Base-by-base conservation (phyloP, 2,888 invertebrate species). In the Nasonovia ribisnigri region DNA sequence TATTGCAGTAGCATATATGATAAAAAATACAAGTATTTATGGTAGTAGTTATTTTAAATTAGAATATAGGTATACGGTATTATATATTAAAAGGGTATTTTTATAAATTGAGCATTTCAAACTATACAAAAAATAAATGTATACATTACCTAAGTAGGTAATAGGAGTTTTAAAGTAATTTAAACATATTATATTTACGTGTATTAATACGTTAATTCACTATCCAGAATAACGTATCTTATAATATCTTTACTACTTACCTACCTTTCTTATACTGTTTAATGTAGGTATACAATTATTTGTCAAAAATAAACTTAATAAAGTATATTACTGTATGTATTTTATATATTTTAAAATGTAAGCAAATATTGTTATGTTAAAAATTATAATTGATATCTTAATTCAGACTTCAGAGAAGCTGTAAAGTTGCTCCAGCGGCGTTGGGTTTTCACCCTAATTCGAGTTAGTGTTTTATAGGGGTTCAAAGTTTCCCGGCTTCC, bases 401-500 rank as follows among this genome's bases (percentile, higher is more conserved):
- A n/a, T 67, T n/a, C 13, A 16, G n/a, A 16, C n/a, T n/a, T n/a
- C n/a, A n/a, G n/a, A n/a, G n/a, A n/a, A n/a, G 67, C 4, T n/a
- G n/a, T 36, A 16, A 16, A 67, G n/a, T 67, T 8, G 67, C n/a
- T 13, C 0, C 16, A 36, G n/a, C 1, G n/a, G n/a, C n/a, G 16
- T 67, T 67, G 13, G n/a, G n/a, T n/a, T 67, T n/a, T 67, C 16
- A 67, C 67, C n/a, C 67, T 67, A 16, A 6, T 67, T 16, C n/a
- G 13, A n/a, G 67, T 13, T n/a, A 13, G n/a, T 67, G 67, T 67
- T 36, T 13, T 67, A 67, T n/a, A 36, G n/a, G 67, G 67, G n/a
- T 36, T 67, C n/a, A 60, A 67, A 67, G 67, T 67, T 67, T 67
- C 67, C n/a, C n/a, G n/a, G 67, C n/a, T 67, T 67, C 67, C n/a